Evolutionary conservation across 37 sponge, comb jelly and placozoan species (phyloP).

Genomic region (Ephydatia muelleri): DNA sequence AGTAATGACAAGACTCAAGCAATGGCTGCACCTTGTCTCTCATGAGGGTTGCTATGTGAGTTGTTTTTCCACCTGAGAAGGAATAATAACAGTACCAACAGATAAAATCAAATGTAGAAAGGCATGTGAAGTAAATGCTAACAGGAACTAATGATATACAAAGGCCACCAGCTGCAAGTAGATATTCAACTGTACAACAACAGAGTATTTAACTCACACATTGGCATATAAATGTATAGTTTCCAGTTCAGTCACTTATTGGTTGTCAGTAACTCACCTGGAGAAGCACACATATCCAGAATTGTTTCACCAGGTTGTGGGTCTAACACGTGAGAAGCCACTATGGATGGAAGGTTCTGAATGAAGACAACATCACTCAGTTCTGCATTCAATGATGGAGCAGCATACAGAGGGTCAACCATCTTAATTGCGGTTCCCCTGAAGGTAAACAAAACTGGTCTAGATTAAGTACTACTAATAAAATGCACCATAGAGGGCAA

Average conservation of each 20-base stretch:
- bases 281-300: constrained; percentile 90
- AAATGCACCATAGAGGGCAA: not conserved
- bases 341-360: constrained; percentile 84
- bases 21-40: constrained; percentile 46
- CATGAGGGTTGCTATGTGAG: constrained; percentile 82
- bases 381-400: constrained; percentile 57
- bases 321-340: constrained; percentile 70
- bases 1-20: not conserved
- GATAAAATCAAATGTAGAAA: not conserved
- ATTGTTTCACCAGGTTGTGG: constrained; percentile 72
- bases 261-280: constrained; percentile 53
- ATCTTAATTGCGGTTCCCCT: constrained; percentile 80
- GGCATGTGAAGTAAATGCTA: no score
- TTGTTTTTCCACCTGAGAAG: constrained; percentile 78
- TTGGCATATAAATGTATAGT: no score
- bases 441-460: not conserved
- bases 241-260: no score
- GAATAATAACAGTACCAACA: not conserved
- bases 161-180: no score
- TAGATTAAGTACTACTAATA: constrained; percentile 1
- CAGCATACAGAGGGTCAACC: constrained; percentile 48
- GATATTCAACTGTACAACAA: no score
- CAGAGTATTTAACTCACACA: no score
- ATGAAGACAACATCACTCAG: constrained; percentile 45
- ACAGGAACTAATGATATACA: no score